Conservation (phyloP, 64 coral and sea anemone species). For the Trachythela sp. region DNA sequence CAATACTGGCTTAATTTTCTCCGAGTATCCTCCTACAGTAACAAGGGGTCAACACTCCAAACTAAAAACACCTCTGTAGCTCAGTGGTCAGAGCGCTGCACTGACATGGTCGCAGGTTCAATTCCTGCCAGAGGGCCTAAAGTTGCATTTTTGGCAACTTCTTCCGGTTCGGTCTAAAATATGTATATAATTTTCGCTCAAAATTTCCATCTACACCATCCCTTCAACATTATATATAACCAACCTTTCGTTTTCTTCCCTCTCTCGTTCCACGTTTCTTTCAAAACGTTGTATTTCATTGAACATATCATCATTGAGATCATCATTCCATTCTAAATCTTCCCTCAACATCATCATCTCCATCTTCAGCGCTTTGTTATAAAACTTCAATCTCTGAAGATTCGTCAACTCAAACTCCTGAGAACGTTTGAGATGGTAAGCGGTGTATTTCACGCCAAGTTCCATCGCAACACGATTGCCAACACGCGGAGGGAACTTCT, state of each 20-base stretch:
- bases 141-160: too few relatives aligned
- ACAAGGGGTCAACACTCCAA: too few relatives aligned
- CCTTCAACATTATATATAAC: too few relatives aligned
- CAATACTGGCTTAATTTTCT: too few relatives aligned
- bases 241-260: neutral
- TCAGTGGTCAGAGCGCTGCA: too few relatives aligned
- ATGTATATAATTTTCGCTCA: too few relatives aligned
- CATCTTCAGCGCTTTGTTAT: neutral
- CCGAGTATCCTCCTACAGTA: too few relatives aligned
- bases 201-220: too few relatives aligned
- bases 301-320: slow-evolving; percentile 9
- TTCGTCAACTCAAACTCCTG: neutral
- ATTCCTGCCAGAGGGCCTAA: too few relatives aligned
- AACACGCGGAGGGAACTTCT: neutral
- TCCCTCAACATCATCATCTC: neutral
- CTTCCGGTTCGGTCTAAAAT: too few relatives aligned
- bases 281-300: slow-evolving; percentile 16
- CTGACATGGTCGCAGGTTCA: too few relatives aligned
- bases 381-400: neutral
- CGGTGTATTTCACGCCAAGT: neutral
- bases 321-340: neutral
- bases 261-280: neutral
- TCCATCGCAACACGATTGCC: neutral
- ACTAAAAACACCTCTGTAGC: too few relatives aligned
- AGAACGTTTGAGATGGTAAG: neutral